phyloP scores from a whole-genome alignment of 2,113 vertebrate genomes.

The Pachycephala philippinensis region DNA sequence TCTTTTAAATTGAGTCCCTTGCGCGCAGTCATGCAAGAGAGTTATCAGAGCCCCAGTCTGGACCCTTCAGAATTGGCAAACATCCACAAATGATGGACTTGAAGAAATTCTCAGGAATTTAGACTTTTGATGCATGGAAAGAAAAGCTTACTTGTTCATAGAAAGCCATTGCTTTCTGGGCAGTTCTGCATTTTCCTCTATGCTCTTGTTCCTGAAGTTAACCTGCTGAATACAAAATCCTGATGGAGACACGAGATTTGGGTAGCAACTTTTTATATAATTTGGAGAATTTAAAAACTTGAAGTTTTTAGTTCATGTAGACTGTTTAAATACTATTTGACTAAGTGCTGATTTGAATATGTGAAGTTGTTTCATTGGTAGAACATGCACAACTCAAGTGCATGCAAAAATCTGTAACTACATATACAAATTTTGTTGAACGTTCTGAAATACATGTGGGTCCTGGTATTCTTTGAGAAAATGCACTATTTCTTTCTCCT shows the following conservation, averaged over 20 bases:
- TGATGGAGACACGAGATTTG: not conserved
- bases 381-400: not conserved
- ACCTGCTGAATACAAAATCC: not conserved
- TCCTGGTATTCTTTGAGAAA: not conserved
- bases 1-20: slow-evolving; percentile 58
- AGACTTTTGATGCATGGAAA: not conserved
- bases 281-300: not conserved
- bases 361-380: not conserved
- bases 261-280: not conserved
- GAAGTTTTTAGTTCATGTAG: not conserved
- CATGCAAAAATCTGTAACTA: not conserved
- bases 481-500: not conserved
- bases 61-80: slow-evolving; percentile 35
- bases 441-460: accelerated
- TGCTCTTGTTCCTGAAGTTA: not conserved
- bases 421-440: not conserved
- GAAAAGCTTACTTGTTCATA: not conserved
- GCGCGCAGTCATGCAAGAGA: slow-evolving; percentile 31
- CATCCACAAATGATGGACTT: slow-evolving; percentile 26
- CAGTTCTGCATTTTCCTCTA: not conserved
- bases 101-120: slow-evolving; percentile 45
- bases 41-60: slow-evolving; percentile 16
- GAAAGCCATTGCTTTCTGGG: not conserved
- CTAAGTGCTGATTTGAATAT: not conserved
- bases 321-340: not conserved